Percentiles rank a stretch among this genome's conserved stretches.
Evolutionary conservation across 2,888 invertebrate genomes (phyloP).

Genomic region (Drosophila villosipedis): DNA sequence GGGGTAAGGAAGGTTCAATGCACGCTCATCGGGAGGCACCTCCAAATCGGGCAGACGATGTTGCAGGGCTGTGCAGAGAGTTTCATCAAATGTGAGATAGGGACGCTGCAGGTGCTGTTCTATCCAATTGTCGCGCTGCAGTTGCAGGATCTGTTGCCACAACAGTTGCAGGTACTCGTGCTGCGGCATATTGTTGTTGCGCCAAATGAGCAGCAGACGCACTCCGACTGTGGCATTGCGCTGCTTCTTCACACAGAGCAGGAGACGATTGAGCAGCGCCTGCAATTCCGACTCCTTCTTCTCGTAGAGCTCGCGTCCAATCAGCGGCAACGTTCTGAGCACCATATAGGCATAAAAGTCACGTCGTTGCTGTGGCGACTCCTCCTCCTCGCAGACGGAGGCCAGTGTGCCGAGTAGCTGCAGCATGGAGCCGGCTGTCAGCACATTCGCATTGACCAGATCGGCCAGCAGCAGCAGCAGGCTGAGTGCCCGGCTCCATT

Average conservation of each 20-base stretch:
- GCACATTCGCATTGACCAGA: constrained; percentile 97
- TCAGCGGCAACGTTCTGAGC: constrained; percentile 96
- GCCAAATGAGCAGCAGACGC: constrained; percentile 96
- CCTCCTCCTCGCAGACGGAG: constrained; percentile 94
- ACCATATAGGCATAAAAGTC: constrained; percentile 96
- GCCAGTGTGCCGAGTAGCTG: constrained; percentile 95
- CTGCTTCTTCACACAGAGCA: constrained; percentile 95
- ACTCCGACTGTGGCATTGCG: constrained; percentile 92
- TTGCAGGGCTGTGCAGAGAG: constrained; percentile 96
- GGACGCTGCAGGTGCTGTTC: constrained; percentile 97
- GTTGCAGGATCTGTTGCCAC: constrained; percentile 96
- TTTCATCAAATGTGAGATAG: constrained; percentile 97
- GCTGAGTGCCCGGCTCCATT: constrained; percentile 94
- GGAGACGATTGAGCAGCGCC: constrained; percentile 94
- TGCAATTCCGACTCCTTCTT: constrained; percentile 97
- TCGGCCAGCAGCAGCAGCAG: constrained; percentile 96
- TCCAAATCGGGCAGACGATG: constrained; percentile 91
- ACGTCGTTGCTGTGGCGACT: constrained; percentile 93
- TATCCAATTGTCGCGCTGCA: constrained; percentile 96
- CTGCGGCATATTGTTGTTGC: constrained; percentile 92
- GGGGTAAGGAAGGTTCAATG: constrained; percentile 92
- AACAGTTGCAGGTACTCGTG: constrained; percentile 98
- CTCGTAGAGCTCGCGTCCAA: constrained; percentile 97
- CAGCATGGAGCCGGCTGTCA: constrained; percentile 95
- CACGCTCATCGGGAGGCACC: neutral